Conservation (phyloP, 1,140 invertebrate species). For the Drosophila mauritiana region DNA sequence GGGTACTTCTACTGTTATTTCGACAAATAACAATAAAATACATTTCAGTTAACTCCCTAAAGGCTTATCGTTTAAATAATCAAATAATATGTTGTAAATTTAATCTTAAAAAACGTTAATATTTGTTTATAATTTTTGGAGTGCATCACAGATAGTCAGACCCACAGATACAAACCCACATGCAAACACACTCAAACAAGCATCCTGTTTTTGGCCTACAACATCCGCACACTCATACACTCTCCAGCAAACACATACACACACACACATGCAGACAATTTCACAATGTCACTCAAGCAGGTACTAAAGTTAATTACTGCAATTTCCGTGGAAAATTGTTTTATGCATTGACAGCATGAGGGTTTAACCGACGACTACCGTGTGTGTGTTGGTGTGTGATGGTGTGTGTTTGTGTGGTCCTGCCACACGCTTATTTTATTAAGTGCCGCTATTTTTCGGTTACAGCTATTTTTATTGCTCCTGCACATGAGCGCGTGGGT, state of each 20-base stretch:
- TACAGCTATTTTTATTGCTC: conserved; percentile 60
- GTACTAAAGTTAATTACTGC: conserved; percentile 83
- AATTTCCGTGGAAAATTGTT: conserved; percentile 81
- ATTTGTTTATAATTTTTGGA: too few species aligned
- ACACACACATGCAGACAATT: conserved; percentile 9
- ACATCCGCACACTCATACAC: conserved; percentile 1
- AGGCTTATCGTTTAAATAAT: background rate
- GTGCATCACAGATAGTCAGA: conserved; percentile 12
- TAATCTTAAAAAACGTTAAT: too few species aligned
- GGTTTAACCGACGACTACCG: conserved; percentile 24
- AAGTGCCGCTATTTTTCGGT: conserved; percentile 72
- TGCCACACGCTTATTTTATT: conserved; percentile 67
- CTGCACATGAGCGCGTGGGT: conserved; percentile 28
- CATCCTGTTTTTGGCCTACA: conserved; percentile 38
- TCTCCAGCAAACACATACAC: background rate
- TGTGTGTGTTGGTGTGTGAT: background rate
- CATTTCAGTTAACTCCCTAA: background rate
- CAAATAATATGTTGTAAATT: background rate
- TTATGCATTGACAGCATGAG: conserved; percentile 77
- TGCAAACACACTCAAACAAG: conserved; percentile 22
- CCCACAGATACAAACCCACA: conserved; percentile 6
- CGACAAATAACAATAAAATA: background rate
- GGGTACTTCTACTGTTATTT: background rate
- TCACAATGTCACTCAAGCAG: conserved; percentile 79
- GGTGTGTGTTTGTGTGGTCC: conserved; percentile 2